phyloP scores from a whole-genome alignment of 2,113 vertebrate genomes.

The Equus przewalskii region DNA sequence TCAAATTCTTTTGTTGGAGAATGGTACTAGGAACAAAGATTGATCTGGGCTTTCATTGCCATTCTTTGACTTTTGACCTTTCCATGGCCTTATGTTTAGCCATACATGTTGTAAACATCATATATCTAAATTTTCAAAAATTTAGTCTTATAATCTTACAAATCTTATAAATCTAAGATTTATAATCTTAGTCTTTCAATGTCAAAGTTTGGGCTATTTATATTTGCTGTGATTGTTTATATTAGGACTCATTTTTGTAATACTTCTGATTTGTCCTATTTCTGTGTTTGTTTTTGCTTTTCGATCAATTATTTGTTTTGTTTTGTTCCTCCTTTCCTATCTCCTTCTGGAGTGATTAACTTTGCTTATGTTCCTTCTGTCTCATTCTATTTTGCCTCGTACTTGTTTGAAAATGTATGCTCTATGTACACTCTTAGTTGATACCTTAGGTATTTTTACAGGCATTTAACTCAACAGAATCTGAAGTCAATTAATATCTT shows the following conservation, averaged over 20 bases:
- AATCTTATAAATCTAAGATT: background rate
- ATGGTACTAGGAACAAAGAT: background rate
- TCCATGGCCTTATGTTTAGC: background rate
- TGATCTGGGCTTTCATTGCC: background rate
- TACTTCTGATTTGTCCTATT: background rate
- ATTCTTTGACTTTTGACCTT: background rate
- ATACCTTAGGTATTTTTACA: background rate
- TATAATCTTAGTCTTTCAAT: background rate
- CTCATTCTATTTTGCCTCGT: background rate
- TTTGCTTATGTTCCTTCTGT: background rate
- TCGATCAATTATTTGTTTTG: background rate
- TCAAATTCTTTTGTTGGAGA: background rate
- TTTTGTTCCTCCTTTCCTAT: background rate
- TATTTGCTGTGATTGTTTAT: background rate
- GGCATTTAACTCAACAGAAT: background rate
- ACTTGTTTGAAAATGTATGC: background rate
- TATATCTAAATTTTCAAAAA: background rate
- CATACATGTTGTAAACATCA: background rate
- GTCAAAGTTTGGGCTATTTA: background rate
- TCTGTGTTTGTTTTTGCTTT: background rate
- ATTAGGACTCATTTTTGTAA: background rate
- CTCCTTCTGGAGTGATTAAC: background rate
- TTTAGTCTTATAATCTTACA: background rate
- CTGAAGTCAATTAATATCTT: background rate
- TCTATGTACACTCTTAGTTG: background rate